Base-by-base conservation (phyloP, 2,113 vertebrate genomes). In the Scomber colias region DNA sequence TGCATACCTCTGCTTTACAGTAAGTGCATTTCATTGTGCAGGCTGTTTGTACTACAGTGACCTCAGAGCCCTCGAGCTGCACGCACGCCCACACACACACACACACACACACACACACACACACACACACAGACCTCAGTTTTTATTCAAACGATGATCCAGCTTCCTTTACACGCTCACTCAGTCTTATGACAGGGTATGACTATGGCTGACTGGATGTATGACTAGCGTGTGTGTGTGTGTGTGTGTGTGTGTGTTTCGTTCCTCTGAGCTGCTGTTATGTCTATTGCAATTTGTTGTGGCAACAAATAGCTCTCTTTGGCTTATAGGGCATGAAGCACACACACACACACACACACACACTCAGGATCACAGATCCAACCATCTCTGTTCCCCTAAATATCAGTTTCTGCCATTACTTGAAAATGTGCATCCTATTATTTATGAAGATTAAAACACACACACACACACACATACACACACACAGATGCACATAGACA, bases 141-240 rank as follows among this genome's bases (percentile, higher is more conserved):
- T 80, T 82, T 80, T 57, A 71, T 72, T 86, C 56, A 81, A 67
- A 82, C 77, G 81, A 71, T 79, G 77, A 89, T 84, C 64, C 27
- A 76, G 86, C 81, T 79, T 89, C 79, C 80, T 88, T 83, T 81
- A 77, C 67, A 73, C 30, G 6, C 85, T 85, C 79, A 64, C 71
- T 76, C 79, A 75, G 85, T 89, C 89, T 88, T 71, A 90, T 91
- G 90, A 92, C 87, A 71, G 61, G 61, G 87, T 74, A 84, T 93
- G 88, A 89, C 88, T 89, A 50, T 53, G 83, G 81, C 77, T 87
- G 87, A 90, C 77, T 85, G 83, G 61, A 78, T 80, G 87, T 69
- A 84, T 90, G 92, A 91, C 87, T 92, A 31, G 67, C 81, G 55
- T 3, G 27, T 9, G 11, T n/a, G 71, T 11, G 63, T 24, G 45